A percentile compares a stretch with the other conserved stretches of the same genome.
Conservation (phyloP, 2,113 vertebrate species). For the Gila orcuttii region DNA sequence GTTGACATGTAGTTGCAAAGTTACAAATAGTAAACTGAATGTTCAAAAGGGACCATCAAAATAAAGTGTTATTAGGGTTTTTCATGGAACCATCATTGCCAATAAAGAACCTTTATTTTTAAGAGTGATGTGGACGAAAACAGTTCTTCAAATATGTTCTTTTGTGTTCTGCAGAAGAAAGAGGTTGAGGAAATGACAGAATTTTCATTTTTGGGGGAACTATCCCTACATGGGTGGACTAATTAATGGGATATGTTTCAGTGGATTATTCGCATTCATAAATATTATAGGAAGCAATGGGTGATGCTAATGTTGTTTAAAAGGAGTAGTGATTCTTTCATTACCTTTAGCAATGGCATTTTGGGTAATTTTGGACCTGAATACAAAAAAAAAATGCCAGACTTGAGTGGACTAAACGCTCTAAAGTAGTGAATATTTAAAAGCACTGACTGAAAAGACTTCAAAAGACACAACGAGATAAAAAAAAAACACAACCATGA, state of each 20-base stretch:
- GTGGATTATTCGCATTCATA: slow-evolving; percentile 2
- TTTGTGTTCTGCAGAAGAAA: not conserved
- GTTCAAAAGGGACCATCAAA: too few relatives aligned
- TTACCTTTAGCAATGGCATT: not conserved
- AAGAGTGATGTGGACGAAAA: not conserved
- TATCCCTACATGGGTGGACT: not conserved
- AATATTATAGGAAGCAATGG: not conserved
- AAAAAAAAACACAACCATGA: slow-evolving; percentile 65
- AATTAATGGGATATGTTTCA: not conserved
- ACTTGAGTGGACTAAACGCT: slow-evolving; percentile 67
- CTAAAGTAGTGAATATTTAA: slow-evolving; percentile 55
- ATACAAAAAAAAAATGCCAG: slow-evolving; percentile 71
- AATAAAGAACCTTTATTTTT: not conserved
- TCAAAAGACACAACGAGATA: slow-evolving; percentile 31
- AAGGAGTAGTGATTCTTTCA: not conserved
- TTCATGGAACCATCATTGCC: not conserved
- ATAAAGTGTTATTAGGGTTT: not conserved
- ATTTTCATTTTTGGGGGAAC: not conserved
- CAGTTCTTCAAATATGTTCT: not conserved
- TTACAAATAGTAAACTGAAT: too few relatives aligned
- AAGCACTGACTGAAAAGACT: slow-evolving; percentile 46
- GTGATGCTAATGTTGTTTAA: slow-evolving; percentile 1
- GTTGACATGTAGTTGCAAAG: too few relatives aligned
- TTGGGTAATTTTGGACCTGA: slow-evolving; percentile 31
- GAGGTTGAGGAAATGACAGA: not conserved